Evolutionary conservation across 2,113 vertebrate species (phyloP), one percentile per base, ranked within the genome.

Genomic region (Etheostoma cragini): DNA sequence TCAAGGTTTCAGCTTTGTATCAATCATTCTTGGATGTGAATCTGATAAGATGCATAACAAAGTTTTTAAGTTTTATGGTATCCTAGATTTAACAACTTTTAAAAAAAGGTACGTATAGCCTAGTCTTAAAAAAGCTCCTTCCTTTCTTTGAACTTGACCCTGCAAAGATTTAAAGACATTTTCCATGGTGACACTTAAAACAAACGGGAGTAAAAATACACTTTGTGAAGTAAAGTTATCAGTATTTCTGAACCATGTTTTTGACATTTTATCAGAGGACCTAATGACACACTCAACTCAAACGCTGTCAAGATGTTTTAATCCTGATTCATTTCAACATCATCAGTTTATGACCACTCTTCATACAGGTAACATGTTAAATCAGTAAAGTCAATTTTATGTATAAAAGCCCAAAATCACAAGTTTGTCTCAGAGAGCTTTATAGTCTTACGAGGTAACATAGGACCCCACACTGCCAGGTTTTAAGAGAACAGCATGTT

Each of bases 1-100:
- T 86, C 83, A 24, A 6, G 8, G 38, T 72, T 72, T 24, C 12
- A 60, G 67, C 50, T 81, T 86, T 57, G 64, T 58, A 80, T 82
- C 81, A 75, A 61, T 84, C 74, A 62, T n/a, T 58, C 30, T 11
- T 53, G 60, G 57, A 49, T 45, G 76, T 26, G 72, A 80, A 60
- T 77, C 42, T 54, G 76, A 35, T 72, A 5, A 70, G 24, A 75
- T 10, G 11, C 72, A 3, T 21, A n/a, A 78, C 3, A 88, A 84
- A 78, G 35, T 70, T 73, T 35, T 69, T 2, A 71, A 72, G 58
- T 87, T 85, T 84, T 56, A 62, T 8, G 0, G 11, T 38, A 33
- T 67, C 52, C n/a, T 0, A 21, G 46, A 65, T 80, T 76, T 11
- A 66, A 71, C 14, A 54, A 24, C 33, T 35, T 35, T 35, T 10